Evolutionary conservation across 2,888 invertebrate species (phyloP), one percentile per base, ranked within the genome.

Genomic region (Aspidiotus destructor): DNA sequence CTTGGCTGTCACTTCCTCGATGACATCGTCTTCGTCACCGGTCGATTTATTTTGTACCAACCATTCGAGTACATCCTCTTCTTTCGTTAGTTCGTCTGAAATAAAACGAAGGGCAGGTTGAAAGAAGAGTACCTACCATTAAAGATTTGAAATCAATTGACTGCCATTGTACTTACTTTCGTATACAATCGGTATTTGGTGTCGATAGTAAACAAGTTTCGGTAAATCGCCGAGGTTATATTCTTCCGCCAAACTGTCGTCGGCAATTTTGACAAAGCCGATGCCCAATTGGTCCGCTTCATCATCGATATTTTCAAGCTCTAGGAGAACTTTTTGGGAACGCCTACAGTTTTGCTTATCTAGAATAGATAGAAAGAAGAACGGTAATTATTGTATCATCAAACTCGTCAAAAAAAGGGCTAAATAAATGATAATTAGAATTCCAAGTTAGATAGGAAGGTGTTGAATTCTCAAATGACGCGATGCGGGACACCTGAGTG

Each of bases 31-130:
- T 77, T 93, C 93, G 76, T 93, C 93, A 58, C 92, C 93, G 53
- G 92, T 92, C 71, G 92, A 92, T 79, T 93, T 93, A 78, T 93
- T 92, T 74, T 90, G 87, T 71, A 94, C 89, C 76, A 94, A 81
- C 94, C 94, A 94, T 78, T 92, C 92, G 75, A 94, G 80, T 53
- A 94, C 94, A 77, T 92, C 91, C 78, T 93, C 92, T 79, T 94
- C 94, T 75, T 85, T 86, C 73, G 89, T 90, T 72, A 94, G 79
- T 80, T 94, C 92, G 77, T 89, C 93, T 88, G 73, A 41, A 71
- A 69, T 72, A 61, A 13, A 61, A 67, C 15, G 28, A 1, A 28
- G 5, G 28, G 28, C 48, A 11, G 48, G n/a, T 48, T 48, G 48
- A 48, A 48, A 13, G 48, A 11, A 48, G n/a, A 48, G 10, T 13